A percentile compares a stretch with the other conserved stretches of the same genome.
These are phyloP conservation scores for Eutrigla gurnardus DNA, from an alignment of 2,797 vertebrate species.

Conservation along the genomic window DNA sequence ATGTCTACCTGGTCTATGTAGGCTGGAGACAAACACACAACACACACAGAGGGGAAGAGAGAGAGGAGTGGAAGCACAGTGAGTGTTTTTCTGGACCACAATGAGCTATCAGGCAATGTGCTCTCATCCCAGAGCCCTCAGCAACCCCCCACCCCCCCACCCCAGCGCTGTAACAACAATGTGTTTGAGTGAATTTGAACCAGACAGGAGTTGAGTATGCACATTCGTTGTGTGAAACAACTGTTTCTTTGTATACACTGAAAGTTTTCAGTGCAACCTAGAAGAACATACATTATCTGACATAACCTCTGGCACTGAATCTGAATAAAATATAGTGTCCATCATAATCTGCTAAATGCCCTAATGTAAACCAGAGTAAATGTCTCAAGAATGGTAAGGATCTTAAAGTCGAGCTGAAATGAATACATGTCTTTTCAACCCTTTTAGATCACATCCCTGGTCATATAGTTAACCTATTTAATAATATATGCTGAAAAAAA, in stretches of 20 bases:
- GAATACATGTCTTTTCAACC: too few species aligned
- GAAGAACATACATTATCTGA: background rate
- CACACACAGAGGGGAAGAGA: constrained; percentile 33
- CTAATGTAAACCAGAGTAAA: background rate
- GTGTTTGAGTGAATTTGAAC: constrained; percentile 6
- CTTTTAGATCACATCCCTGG: too few species aligned
- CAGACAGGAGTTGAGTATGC: background rate
- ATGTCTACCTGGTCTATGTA: constrained; percentile 97
- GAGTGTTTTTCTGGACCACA: constrained; percentile 10
- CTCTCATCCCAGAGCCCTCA: background rate
- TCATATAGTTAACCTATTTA: too few species aligned
- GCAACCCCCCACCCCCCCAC: background rate
- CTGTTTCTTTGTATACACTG: background rate
- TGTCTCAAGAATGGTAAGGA: background rate
- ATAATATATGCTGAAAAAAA: too few species aligned
- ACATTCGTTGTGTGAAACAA: background rate
- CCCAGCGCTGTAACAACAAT: background rate
- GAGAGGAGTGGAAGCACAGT: constrained; percentile 9
- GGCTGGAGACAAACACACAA: constrained; percentile 73
- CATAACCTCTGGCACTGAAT: background rate
- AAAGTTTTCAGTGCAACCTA: background rate
- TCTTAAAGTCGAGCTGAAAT: background rate
- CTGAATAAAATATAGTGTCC: background rate
- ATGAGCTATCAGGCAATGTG: constrained; percentile 21
- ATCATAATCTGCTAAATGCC: background rate